phyloP scores from a whole-genome alignment of 2,888 invertebrate genomes.

The Arge pagana region DNA sequence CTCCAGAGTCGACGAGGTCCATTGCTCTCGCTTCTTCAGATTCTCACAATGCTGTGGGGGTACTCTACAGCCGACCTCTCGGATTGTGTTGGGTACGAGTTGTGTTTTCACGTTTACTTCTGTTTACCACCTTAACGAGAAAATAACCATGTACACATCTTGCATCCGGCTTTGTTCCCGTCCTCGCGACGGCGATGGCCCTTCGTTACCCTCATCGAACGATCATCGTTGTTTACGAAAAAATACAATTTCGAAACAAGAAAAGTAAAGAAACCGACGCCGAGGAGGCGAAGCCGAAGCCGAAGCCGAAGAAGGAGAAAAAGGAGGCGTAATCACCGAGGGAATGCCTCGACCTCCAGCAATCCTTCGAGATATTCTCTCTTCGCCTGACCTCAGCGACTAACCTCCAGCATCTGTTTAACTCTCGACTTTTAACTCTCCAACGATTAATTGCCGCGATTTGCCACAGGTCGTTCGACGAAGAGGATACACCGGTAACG shows the following conservation, averaged over 20 bases:
- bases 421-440: background rate
- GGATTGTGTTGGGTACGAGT: conserved; percentile 10
- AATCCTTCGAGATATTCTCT: background rate
- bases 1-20: too few species aligned
- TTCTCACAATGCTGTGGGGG: conserved; percentile 22
- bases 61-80: conserved; percentile 1
- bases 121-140: conserved; percentile 22
- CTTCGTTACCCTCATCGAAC: too few species aligned
- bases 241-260: too few species aligned
- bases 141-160: conserved; percentile 18
- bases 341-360: too few species aligned
- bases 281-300: background rate
- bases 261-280: too few species aligned
- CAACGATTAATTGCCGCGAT: background rate
- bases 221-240: too few species aligned
- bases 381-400: background rate
- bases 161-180: conserved; percentile 20
- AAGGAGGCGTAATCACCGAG: too few species aligned
- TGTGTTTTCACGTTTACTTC: conserved; percentile 22
- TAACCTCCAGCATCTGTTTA: background rate
- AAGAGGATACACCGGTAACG: too few species aligned
- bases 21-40: conserved; percentile 15
- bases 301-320: background rate
- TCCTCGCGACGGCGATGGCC: conserved; percentile 2
- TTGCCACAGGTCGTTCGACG: too few species aligned